Evolutionary conservation across 1,140 invertebrate genomes (phyloP).

Genomic region (Paracyclopina nana): DNA sequence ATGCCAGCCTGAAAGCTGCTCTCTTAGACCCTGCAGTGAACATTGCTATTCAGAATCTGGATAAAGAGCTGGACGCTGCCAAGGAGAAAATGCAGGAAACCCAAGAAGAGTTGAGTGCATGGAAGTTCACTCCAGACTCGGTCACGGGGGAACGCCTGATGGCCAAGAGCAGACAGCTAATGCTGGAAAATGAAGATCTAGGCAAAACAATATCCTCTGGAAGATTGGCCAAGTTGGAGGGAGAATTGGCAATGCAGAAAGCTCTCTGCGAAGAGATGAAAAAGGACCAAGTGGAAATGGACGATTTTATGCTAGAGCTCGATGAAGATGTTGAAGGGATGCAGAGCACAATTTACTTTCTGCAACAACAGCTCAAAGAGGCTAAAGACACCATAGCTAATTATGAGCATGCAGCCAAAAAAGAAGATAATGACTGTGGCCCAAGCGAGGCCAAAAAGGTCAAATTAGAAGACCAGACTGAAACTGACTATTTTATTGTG

Average conservation of each 20-base stretch:
- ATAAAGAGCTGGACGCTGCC: conserved; percentile 68
- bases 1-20: conserved; percentile 51
- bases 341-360: conserved; percentile 84
- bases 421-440: no score
- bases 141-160: conserved; percentile 83
- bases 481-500: no score
- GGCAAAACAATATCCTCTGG: conserved; percentile 88
- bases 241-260: conserved; percentile 80
- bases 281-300: conserved; percentile 82
- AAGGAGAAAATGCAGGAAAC: conserved; percentile 85
- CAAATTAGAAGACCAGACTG: no score
- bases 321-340: conserved; percentile 96
- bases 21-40: conserved; percentile 89
- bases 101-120: conserved; percentile 88
- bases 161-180: conserved; percentile 86
- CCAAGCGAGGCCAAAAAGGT: no score
- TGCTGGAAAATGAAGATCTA: conserved; percentile 94
- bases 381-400: conserved; percentile 33
- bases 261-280: conserved; percentile 91
- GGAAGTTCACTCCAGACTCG: conserved; percentile 90
- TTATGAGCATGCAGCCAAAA: neutral
- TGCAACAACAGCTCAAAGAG: conserved; percentile 72
- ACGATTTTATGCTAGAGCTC: conserved; percentile 82
- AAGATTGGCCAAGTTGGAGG: conserved; percentile 79
- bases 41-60: conserved; percentile 70